Conservation (phyloP, 2,888 invertebrate species). For the Phlogophora meticulosa region DNA sequence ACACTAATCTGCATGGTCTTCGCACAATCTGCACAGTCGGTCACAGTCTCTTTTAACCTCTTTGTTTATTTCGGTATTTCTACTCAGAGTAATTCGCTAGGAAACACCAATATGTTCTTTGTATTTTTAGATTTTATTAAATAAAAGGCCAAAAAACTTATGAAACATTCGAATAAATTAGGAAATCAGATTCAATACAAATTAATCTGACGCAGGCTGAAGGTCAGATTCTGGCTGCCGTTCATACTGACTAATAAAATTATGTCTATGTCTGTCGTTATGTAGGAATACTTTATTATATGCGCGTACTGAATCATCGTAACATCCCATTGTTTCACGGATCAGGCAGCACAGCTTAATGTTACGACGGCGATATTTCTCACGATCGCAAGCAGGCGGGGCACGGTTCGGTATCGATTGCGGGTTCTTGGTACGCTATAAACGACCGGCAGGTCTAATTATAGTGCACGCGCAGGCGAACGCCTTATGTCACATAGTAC, state of each 20-base stretch:
- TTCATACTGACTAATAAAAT: constrained; percentile 23
- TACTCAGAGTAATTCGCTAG: too few species aligned
- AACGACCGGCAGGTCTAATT: constrained; percentile 81
- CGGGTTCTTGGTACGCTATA: constrained; percentile 78
- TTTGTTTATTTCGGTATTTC: too few species aligned
- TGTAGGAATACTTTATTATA: constrained; percentile 40
- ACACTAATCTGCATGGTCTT: too few species aligned
- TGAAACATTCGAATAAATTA: constrained; percentile 33
- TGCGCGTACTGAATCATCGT: constrained; percentile 47
- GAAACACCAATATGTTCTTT: too few species aligned
- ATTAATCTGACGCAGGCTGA: constrained; percentile 12
- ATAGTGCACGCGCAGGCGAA: constrained; percentile 79
- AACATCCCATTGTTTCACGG: constrained; percentile 54
- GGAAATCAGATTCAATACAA: constrained; percentile 23
- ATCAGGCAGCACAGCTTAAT: constrained; percentile 38
- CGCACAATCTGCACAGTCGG: too few species aligned
- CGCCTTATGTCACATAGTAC: constrained; percentile 87
- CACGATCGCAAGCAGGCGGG: constrained; percentile 69
- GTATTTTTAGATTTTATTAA: neutral
- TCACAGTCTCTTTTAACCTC: too few species aligned
- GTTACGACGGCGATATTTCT: constrained; percentile 66
- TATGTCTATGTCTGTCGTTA: constrained; percentile 27
- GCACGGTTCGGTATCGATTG: constrained; percentile 75
- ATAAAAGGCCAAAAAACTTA: constrained; percentile 28
- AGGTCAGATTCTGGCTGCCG: constrained; percentile 28